phyloP scores from a whole-genome alignment of 2,888 invertebrate genomes.

The Standfussiana lucernea region DNA sequence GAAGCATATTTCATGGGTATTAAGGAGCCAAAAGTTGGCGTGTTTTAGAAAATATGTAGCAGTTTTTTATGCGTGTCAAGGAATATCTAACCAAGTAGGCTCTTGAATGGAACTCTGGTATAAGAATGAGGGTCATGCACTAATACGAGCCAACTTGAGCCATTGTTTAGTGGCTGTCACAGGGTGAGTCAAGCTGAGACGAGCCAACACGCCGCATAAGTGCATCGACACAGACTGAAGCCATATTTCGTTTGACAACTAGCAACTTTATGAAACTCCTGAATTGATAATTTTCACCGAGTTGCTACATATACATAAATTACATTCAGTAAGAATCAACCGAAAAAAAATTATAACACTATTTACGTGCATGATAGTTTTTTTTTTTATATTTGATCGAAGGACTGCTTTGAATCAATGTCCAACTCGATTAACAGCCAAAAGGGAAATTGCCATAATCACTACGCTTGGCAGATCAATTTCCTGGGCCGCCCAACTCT shows the following conservation, averaged over 20 bases:
- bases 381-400: slow-evolving; percentile 8
- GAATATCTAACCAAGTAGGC: slow-evolving; percentile 2
- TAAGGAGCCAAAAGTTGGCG: slow-evolving; percentile 3
- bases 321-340: slow-evolving; percentile 25
- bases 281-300: slow-evolving; percentile 43
- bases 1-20: slow-evolving; percentile 34
- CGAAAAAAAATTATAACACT: slow-evolving; percentile 27
- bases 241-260: slow-evolving; percentile 25
- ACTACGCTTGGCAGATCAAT: slow-evolving; percentile 21
- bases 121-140: slow-evolving; percentile 18
- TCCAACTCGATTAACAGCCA: background rate
- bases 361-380: slow-evolving; percentile 3
- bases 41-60: slow-evolving; percentile 2
- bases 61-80: slow-evolving; percentile 15
- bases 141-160: slow-evolving; percentile 13
- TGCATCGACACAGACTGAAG: slow-evolving; percentile 38
- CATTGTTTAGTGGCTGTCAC: slow-evolving; percentile 34
- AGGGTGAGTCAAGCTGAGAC: slow-evolving; percentile 25
- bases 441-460: slow-evolving; percentile 34
- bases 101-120: slow-evolving; percentile 8
- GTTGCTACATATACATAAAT: slow-evolving; percentile 25
- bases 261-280: slow-evolving; percentile 29
- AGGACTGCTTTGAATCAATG: background rate
- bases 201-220: slow-evolving; percentile 20
- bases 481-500: slow-evolving; percentile 17